These are phyloP conservation scores for Wiebesia pumilae DNA, from an alignment of 1,140 invertebrate genomes.

Conservation along the genomic window DNA sequence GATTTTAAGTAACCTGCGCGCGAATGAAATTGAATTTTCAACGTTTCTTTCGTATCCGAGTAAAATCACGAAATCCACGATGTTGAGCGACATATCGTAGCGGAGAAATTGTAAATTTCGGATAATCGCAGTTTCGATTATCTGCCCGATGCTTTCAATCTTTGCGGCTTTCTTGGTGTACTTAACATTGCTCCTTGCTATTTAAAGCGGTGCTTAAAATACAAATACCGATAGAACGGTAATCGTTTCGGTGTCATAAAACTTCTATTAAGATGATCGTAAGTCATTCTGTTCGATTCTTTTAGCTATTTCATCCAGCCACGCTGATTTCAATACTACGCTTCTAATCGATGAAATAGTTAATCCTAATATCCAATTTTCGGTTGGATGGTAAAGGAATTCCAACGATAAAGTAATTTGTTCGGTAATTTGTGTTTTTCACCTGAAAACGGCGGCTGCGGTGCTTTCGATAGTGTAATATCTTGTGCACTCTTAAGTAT, in stretches of 20 bases:
- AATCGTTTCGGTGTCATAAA: neutral
- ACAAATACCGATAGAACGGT: neutral
- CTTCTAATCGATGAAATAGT: neutral
- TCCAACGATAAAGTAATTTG: no score
- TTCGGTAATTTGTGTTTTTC: neutral
- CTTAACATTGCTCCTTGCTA: neutral
- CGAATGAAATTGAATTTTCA: conserved; percentile 3
- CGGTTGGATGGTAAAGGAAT: neutral
- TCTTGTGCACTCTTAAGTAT: neutral
- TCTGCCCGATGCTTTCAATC: no score
- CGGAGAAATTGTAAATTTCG: neutral
- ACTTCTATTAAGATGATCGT: neutral
- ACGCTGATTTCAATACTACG: neutral
- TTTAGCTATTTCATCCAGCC: neutral
- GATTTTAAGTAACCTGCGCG: neutral
- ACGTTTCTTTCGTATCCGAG: neutral
- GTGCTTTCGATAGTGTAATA: neutral
- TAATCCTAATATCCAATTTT: neutral
- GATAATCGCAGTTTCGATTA: neutral
- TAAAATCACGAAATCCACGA: neutral
- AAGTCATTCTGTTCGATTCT: neutral
- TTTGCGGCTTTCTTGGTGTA: neutral
- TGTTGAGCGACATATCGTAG: no score
- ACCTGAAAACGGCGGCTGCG: neutral
- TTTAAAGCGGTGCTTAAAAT: neutral